Conservation (phyloP, 2,888 invertebrate genomes). For the Protophormia terraenovae region DNA sequence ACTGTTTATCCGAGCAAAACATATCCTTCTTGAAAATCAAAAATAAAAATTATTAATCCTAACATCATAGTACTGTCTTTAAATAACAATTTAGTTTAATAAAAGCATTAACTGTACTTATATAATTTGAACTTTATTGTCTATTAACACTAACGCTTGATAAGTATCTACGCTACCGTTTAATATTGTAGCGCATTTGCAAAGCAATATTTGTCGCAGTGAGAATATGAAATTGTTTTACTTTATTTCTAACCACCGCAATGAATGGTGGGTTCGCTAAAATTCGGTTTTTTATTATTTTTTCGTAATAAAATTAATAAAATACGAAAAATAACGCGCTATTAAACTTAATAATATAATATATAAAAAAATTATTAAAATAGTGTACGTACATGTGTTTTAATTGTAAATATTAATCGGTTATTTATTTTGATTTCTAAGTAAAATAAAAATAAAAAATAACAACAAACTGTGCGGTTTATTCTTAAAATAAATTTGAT, state of each 20-base stretch:
- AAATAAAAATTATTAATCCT: no score
- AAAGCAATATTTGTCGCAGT: slow-evolving; percentile 54
- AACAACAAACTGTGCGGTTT: background rate
- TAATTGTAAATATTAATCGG: background rate
- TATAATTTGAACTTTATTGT: no score
- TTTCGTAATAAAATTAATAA: slow-evolving; percentile 22
- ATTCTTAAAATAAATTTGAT: background rate
- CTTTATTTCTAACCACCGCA: slow-evolving; percentile 52
- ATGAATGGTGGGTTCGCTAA: slow-evolving; percentile 53
- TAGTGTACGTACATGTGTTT: background rate
- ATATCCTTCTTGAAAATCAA: no score
- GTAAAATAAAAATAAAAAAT: background rate
- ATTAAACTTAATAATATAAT: slow-evolving; percentile 4
- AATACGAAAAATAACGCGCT: background rate
- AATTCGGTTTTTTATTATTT: slow-evolving; percentile 49
- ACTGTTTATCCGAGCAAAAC: no score
- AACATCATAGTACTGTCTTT: no score
- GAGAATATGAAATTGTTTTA: slow-evolving; percentile 59
- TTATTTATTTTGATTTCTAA: background rate
- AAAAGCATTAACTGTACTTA: no score
- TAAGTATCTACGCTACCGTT: background rate
- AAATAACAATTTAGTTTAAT: no score
- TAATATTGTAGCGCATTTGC: slow-evolving; percentile 37
- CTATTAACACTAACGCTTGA: background rate
- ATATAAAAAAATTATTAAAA: background rate